phyloP scores from a whole-genome alignment of 1,140 invertebrate species.

The Drosophila albomicans region DNA sequence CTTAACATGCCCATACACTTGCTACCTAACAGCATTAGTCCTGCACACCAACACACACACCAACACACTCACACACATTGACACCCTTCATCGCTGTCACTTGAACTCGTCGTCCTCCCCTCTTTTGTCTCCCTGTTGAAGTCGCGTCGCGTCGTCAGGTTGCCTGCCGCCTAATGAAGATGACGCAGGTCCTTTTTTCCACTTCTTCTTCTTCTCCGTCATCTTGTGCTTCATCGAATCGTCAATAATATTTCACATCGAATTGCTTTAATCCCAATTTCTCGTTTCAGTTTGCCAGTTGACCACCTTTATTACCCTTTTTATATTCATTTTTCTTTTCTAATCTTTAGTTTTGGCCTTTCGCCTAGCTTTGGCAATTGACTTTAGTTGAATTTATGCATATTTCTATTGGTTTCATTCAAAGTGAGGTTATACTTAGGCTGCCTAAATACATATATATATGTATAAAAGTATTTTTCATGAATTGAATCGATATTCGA shows the following conservation, averaged over 20 bases:
- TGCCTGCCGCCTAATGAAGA: conserved; percentile 29
- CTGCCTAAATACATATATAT: too few relatives aligned
- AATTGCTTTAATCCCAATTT: conserved; percentile 40
- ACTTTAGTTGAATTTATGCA: background rate
- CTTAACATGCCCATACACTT: conserved; percentile 51
- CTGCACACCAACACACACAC: background rate
- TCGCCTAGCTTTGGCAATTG: background rate
- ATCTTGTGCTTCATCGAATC: background rate
- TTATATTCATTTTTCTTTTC: background rate
- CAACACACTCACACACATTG: background rate
- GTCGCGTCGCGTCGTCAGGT: conserved; percentile 24
- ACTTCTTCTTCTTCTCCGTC: background rate
- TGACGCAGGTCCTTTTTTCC: conserved; percentile 9
- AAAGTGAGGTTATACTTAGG: background rate
- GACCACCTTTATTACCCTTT: conserved; percentile 3
- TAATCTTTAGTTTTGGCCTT: background rate
- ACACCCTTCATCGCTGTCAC: conserved; percentile 6
- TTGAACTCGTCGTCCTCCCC: conserved; percentile 10
- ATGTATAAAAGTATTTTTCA: background rate
- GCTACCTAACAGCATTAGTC: background rate
- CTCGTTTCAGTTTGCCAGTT: conserved; percentile 8
- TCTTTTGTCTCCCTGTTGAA: background rate
- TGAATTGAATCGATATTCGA: too few relatives aligned
- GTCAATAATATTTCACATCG: conserved; percentile 31
- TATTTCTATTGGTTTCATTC: conserved; percentile 1